Evolutionary conservation across 2,888 invertebrate genomes (phyloP).

Genomic region (Nomada hirtipes): DNA sequence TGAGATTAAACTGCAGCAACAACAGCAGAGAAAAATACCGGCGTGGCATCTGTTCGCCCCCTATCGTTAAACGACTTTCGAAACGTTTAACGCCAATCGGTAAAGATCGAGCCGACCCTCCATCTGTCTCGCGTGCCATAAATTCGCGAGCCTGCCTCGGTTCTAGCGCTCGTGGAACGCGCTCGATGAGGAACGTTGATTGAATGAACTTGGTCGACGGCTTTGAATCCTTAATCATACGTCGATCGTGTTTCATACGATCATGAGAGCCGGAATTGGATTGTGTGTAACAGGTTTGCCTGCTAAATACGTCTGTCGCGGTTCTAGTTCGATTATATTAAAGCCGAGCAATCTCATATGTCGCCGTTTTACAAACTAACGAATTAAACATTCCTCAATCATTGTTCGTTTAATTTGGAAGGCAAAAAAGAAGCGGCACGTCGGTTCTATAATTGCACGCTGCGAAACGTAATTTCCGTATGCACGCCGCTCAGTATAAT

Average conservation of each 20-base stretch:
- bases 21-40: conserved; percentile 1
- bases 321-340: too few relatives aligned
- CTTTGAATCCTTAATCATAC: conserved; percentile 30
- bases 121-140: conserved; percentile 18
- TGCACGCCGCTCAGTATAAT: fast-evolving
- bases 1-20: conserved; percentile 32
- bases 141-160: conserved; percentile 10
- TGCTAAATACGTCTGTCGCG: neutral
- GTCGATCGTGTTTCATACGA: conserved; percentile 26
- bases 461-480: neutral
- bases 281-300: conserved; percentile 15
- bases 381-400: too few relatives aligned
- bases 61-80: conserved; percentile 20
- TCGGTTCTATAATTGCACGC: neutral
- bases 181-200: conserved; percentile 16
- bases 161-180: neutral
- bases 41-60: neutral
- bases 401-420: too few relatives aligned
- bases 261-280: conserved; percentile 2
- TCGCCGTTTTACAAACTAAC: too few relatives aligned
- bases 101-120: conserved; percentile 22
- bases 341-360: too few relatives aligned
- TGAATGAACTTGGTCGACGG: conserved; percentile 11
- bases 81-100: conserved; percentile 23
- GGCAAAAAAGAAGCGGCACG: too few relatives aligned